A percentile compares a stretch with the other conserved stretches of the same genome.
These are phyloP conservation scores for Nudaria mundana DNA, from an alignment of 2,888 invertebrate species.

Conservation along the genomic window DNA sequence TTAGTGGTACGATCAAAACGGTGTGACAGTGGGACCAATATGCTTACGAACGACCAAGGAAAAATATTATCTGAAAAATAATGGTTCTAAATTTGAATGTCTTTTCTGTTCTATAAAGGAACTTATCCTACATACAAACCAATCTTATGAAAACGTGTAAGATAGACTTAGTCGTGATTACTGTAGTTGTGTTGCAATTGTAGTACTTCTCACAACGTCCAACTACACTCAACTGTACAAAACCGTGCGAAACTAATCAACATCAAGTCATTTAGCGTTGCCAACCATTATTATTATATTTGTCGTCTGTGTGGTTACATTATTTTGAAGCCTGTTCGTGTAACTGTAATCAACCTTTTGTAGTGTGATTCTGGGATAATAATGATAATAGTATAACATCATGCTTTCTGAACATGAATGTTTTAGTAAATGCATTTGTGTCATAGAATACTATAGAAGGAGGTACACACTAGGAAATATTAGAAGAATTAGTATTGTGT, in stretches of 20 bases:
- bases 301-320: background rate
- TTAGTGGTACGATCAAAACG: no score
- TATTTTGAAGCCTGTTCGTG: background rate
- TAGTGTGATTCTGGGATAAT: background rate
- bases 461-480: no score
- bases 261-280: conserved; percentile 30
- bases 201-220: conserved; percentile 27
- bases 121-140: no score
- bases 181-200: conserved; percentile 37
- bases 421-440: background rate
- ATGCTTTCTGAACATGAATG: conserved; percentile 6
- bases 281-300: conserved; percentile 14
- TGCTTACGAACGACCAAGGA: no score
- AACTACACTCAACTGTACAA: conserved; percentile 31
- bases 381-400: conserved; percentile 1
- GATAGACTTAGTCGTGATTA: no score
- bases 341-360: conserved; percentile 1
- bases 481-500: no score
- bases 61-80: no score
- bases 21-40: no score
- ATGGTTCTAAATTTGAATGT: no score
- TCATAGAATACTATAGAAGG: background rate
- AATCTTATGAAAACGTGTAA: no score
- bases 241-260: conserved; percentile 44
- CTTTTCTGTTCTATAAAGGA: no score